phyloP scores from a whole-genome alignment of 2,113 vertebrate species.

The Synodontis membranacea region DNA sequence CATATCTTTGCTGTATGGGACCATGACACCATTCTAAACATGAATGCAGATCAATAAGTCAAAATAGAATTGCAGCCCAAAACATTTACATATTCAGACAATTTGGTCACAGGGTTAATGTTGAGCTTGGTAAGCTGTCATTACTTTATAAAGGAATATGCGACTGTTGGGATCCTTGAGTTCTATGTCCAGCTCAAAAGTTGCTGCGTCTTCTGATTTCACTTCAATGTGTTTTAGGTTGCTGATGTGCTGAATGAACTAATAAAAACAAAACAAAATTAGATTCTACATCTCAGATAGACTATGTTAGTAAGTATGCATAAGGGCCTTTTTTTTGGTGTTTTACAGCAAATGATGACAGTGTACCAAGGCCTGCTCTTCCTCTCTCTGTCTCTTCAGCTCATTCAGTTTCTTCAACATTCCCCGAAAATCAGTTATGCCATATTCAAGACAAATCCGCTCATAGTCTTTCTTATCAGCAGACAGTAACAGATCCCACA shows the following conservation, averaged over 20 bases:
- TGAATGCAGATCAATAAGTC: not conserved
- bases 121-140: not conserved
- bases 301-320: not conserved
- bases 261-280: slow-evolving; percentile 16
- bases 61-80: not conserved
- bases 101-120: not conserved
- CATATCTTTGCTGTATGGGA: slow-evolving; percentile 67
- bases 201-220: slow-evolving; percentile 71
- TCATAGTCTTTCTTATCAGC: slow-evolving; percentile 90
- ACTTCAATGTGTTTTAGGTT: slow-evolving; percentile 79
- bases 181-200: slow-evolving; percentile 82
- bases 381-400: slow-evolving; percentile 76
- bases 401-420: slow-evolving; percentile 85
- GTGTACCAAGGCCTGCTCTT: slow-evolving; percentile 76
- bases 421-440: slow-evolving; percentile 83
- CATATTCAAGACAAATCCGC: slow-evolving; percentile 79
- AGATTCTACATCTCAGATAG: not conserved
- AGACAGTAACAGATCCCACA: slow-evolving; percentile 86
- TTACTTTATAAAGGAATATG: slow-evolving; percentile 87
- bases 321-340: not conserved
- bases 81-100: not conserved
- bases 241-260: slow-evolving; percentile 77
- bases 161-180: slow-evolving; percentile 80
- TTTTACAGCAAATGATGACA: not conserved
- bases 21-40: slow-evolving; percentile 78